Base-by-base conservation (phyloP, 2,888 invertebrate genomes). In the Trachelus troglodyta region DNA sequence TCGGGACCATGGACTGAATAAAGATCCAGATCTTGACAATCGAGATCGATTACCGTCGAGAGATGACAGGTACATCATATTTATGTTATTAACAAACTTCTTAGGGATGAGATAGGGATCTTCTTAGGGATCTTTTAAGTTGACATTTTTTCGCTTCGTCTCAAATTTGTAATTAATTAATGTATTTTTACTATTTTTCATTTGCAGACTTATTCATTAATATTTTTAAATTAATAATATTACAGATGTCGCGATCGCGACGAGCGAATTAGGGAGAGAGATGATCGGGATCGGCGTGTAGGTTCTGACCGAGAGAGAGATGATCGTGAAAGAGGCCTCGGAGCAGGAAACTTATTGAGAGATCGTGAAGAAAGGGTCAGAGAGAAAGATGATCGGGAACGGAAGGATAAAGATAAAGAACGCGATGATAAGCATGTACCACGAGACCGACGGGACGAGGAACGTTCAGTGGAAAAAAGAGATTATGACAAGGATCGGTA, bases 401-500 rank as follows among this genome's bases (percentile, higher is more conserved):
- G 89, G 77, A 84, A 87, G 35, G 90, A 90, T 6, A 88, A 90
- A 68, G 88, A 90, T 15, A 89, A 90, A 69, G 90, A 89, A 81
- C 87, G 88, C 3, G 90, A 90, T 87, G 93, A 88, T 37, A 87
- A 89, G 81, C 88, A 90, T 68, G 71, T 56, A 23, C 2, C 79
- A 34, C 84, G 88, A 12, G 88, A 87, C 82, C 87, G 90, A 34
- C 84, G 89, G 34, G 89, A 90, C 11, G 90, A 91, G 11, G 89
- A 89, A n/a, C 85, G 89, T 73, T 85, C 83, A 31, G 68, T 84
- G 15, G 89, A 90, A 35, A 89, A 89, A 76, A 87, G 87, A 69
- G 90, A 91, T 78, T 89, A 90, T 78, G 91, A 91, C 0, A 90
- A 90, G 81, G 90, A 90, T 74, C 88, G 91, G 89, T 91, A 83